Conservation (phyloP, 2,113 vertebrate genomes). For the Caracal caracal region DNA sequence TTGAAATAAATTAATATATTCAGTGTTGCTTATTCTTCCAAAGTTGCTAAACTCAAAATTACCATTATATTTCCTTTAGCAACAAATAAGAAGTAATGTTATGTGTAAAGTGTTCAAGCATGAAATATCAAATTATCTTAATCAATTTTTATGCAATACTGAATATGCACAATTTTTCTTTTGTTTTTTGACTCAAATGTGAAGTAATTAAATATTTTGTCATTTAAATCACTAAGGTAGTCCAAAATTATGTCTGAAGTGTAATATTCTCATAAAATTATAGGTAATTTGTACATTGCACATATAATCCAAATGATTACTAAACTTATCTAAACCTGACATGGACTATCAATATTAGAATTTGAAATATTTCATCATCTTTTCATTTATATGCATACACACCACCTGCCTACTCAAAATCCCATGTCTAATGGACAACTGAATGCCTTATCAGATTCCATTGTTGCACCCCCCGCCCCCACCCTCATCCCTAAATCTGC, state of each 20-base stretch:
- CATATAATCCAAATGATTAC: background rate
- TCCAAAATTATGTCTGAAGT: background rate
- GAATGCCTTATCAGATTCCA: background rate
- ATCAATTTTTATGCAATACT: background rate
- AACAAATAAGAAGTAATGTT: background rate
- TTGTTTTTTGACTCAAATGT: background rate
- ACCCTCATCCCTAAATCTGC: background rate
- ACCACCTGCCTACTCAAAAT: background rate
- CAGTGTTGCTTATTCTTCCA: background rate
- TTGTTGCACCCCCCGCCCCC: background rate
- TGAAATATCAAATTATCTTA: background rate
- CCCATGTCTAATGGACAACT: background rate
- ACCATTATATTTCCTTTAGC: background rate
- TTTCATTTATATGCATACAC: background rate
- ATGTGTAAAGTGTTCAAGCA: background rate
- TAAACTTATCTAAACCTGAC: background rate
- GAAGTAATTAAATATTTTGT: background rate
- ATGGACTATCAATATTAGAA: background rate
- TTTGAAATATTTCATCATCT: background rate
- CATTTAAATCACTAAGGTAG: background rate
- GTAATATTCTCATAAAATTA: background rate
- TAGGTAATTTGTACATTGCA: background rate
- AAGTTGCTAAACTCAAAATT: background rate
- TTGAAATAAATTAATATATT: background rate
- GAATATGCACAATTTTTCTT: background rate